phyloP scores from a whole-genome alignment of 2,888 invertebrate genomes.

The Machimus atricapillus region DNA sequence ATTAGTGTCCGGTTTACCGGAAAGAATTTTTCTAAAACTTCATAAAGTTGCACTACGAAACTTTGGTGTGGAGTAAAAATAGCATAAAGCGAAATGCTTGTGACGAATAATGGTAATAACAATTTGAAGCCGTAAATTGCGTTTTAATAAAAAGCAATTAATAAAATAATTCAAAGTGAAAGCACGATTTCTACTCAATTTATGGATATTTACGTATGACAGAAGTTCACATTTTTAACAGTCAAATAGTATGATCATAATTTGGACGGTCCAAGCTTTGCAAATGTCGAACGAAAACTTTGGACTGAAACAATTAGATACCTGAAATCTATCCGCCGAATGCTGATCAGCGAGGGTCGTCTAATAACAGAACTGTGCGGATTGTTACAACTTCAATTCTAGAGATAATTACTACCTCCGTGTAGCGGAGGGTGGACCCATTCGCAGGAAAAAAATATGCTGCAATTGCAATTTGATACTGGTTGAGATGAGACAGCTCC shows the following conservation, averaged over 20 bases:
- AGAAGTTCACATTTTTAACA: neutral
- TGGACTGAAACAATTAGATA: neutral
- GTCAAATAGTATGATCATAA: neutral
- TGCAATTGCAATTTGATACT: slow-evolving; percentile 26
- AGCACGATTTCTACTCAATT: neutral
- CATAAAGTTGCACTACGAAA: neutral
- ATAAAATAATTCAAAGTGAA: neutral
- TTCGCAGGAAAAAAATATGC: neutral
- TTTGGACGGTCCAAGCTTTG: neutral
- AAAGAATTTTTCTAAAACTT: neutral
- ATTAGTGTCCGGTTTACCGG: neutral
- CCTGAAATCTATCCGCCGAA: neutral
- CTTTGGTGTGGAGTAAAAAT: neutral
- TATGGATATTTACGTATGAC: too few relatives aligned
- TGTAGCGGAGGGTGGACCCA: neutral
- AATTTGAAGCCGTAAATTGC: too few relatives aligned
- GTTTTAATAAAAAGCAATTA: too few relatives aligned
- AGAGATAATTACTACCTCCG: neutral
- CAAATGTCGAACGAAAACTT: neutral
- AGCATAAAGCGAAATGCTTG: neutral
- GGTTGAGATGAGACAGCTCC: neutral
- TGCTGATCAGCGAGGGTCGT: neutral
- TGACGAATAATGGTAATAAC: too few relatives aligned
- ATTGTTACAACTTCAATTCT: neutral
- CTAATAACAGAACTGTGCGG: neutral